phyloP scores from a whole-genome alignment of 2,888 invertebrate genomes.

The Odontocolon sp. region DNA sequence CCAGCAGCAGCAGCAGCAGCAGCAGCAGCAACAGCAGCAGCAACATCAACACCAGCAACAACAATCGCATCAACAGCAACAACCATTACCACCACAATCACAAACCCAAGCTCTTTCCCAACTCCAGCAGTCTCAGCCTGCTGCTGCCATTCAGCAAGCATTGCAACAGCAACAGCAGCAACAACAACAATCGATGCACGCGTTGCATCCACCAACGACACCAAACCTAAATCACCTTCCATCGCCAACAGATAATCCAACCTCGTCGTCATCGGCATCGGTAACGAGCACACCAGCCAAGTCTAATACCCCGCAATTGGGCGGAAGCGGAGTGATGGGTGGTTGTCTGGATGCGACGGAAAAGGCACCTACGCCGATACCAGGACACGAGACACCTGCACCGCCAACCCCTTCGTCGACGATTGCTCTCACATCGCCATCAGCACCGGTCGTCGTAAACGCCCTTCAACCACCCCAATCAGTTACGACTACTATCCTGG shows the following conservation, averaged over 20 bases:
- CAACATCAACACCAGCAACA: slow-evolving; percentile 76
- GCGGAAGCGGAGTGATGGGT: slow-evolving; percentile 58
- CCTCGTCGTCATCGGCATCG: slow-evolving; percentile 67
- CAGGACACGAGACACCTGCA: slow-evolving; percentile 82
- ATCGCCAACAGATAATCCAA: slow-evolving; percentile 82
- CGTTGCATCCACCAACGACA: slow-evolving; percentile 79
- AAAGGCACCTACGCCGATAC: slow-evolving; percentile 81
- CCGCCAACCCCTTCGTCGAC: slow-evolving; percentile 80
- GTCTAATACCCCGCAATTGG: slow-evolving; percentile 73
- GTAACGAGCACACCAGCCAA: slow-evolving; percentile 74
- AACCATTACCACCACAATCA: slow-evolving; percentile 74
- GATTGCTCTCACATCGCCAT: slow-evolving; percentile 77
- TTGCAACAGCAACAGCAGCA: slow-evolving; percentile 79
- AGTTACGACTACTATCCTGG: slow-evolving; percentile 64
- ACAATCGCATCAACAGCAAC: slow-evolving; percentile 68
- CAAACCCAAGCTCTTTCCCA: slow-evolving; percentile 83
- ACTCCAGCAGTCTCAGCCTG: slow-evolving; percentile 78
- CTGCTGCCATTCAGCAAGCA: slow-evolving; percentile 64
- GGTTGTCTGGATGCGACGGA: slow-evolving; percentile 68
- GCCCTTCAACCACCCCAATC: slow-evolving; percentile 70
- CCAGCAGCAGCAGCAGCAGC: slow-evolving; percentile 76
- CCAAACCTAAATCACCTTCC: slow-evolving; percentile 82
- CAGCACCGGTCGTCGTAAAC: slow-evolving; percentile 62
- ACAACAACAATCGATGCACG: slow-evolving; percentile 69
- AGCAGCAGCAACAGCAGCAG: slow-evolving; percentile 73